These are phyloP conservation scores for Oncorhynchus gorbuscha DNA, from an alignment of 2,113 vertebrate species.

Conservation along the genomic window DNA sequence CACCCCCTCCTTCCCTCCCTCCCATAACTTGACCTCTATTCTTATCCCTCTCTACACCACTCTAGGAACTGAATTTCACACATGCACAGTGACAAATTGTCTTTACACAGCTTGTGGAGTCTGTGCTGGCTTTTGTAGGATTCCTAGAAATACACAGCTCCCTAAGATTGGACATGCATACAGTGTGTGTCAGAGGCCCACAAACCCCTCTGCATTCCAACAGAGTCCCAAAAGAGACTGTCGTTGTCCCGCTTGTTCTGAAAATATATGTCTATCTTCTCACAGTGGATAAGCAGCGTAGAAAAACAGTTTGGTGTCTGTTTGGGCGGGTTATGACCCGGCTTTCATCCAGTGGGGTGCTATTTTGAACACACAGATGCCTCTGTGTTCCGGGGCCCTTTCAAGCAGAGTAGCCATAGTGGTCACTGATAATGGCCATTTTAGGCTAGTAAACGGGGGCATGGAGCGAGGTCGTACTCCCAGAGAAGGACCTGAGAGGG, in stretches of 20 bases:
- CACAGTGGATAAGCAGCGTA: slow-evolving; percentile 33
- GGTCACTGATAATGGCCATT: slow-evolving; percentile 46
- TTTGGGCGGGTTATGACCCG: slow-evolving; percentile 59
- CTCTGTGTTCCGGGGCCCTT: slow-evolving; percentile 50
- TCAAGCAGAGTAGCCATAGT: slow-evolving; percentile 1
- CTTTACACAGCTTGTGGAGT: slow-evolving; percentile 34
- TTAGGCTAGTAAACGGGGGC: not conserved
- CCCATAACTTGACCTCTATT: slow-evolving; percentile 40
- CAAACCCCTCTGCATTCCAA: slow-evolving; percentile 37
- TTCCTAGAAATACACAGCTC: slow-evolving; percentile 61
- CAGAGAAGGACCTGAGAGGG: not conserved
- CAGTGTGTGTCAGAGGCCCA: slow-evolving; percentile 36
- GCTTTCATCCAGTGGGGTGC: slow-evolving; percentile 55
- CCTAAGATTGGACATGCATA: slow-evolving; percentile 56
- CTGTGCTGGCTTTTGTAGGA: slow-evolving; percentile 33
- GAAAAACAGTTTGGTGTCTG: slow-evolving; percentile 71
- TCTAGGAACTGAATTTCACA: slow-evolving; percentile 41
- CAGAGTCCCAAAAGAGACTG: slow-evolving; percentile 47
- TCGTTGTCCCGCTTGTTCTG: slow-evolving; percentile 32
- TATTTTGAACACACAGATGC: slow-evolving; percentile 63
- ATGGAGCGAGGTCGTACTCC: not conserved
- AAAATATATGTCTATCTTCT: slow-evolving; percentile 39
- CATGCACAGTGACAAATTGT: slow-evolving; percentile 43
- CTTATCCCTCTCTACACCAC: slow-evolving; percentile 35
- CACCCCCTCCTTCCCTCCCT: not conserved